These are phyloP conservation scores for Gila robusta DNA, from an alignment of 2,797 vertebrate species.

Conservation along the genomic window DNA sequence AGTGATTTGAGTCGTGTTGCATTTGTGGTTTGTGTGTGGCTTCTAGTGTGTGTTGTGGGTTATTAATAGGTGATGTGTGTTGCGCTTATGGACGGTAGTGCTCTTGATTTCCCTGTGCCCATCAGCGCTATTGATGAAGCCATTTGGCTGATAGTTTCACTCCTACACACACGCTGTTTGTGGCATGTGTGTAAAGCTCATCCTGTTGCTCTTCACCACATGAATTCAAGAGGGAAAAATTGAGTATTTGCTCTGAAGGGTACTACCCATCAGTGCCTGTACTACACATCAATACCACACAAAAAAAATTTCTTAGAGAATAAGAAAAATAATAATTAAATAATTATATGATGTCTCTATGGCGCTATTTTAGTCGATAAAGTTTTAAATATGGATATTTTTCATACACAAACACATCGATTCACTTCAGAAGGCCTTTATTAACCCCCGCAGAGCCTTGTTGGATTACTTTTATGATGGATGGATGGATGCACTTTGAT, in stretches of 20 bases:
- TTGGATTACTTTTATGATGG: too few relatives aligned
- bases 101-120: slow-evolving; percentile 32
- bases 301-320: neutral
- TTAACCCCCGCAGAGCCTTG: too few relatives aligned
- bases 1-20: neutral
- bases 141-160: slow-evolving; percentile 36
- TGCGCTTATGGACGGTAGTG: slow-evolving; percentile 2
- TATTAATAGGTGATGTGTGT: slow-evolving; percentile 8
- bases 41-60: slow-evolving; percentile 19
- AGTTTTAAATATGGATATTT: too few relatives aligned
- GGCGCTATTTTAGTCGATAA: too few relatives aligned
- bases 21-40: slow-evolving; percentile 23
- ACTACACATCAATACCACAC: neutral
- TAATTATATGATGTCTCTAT: too few relatives aligned
- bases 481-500: too few relatives aligned
- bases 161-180: slow-evolving; percentile 38
- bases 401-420: too few relatives aligned
- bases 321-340: neutral
- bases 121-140: slow-evolving; percentile 36
- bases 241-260: neutral
- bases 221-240: slow-evolving; percentile 29
- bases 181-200: slow-evolving; percentile 23
- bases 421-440: too few relatives aligned
- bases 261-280: neutral
- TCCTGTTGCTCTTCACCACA: slow-evolving; percentile 6